Percentiles rank a stretch among this genome's conserved stretches.
phyloP scores from a whole-genome alignment of 2,113 vertebrate genomes.

The Rhabdornis inornatus region DNA sequence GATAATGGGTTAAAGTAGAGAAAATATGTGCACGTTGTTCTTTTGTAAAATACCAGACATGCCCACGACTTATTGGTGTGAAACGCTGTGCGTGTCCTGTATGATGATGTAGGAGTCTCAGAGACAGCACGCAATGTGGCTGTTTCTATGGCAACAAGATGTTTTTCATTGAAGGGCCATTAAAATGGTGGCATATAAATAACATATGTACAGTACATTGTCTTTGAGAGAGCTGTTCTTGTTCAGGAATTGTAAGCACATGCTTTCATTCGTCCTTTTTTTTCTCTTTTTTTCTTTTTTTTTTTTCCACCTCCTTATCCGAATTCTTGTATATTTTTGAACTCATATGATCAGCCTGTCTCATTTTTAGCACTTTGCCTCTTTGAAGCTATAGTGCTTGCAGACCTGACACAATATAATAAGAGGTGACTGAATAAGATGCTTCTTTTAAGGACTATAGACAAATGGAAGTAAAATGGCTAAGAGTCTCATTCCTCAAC shows the following conservation, averaged over 20 bases:
- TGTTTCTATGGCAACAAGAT: conserved; percentile 76
- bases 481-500: conserved; percentile 13
- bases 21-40: not conserved
- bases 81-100: conserved; percentile 50
- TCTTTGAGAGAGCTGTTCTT: conserved; percentile 61
- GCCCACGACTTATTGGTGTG: conserved; percentile 54
- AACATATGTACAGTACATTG: conserved; percentile 72
- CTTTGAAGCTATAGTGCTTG: conserved; percentile 60
- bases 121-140: conserved; percentile 56
- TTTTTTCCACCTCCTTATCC: not conserved
- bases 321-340: conserved; percentile 59
- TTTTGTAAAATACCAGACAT: conserved; percentile 50
- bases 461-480: conserved; percentile 8
- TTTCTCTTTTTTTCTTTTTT: not conserved
- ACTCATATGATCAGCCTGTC: conserved; percentile 50
- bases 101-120: conserved; percentile 60
- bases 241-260: conserved; percentile 55
- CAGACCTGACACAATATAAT: conserved; percentile 17
- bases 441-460: conserved; percentile 14
- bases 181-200: conserved; percentile 76
- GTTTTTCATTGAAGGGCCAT: conserved; percentile 72
- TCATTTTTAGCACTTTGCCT: conserved; percentile 5
- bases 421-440: conserved; percentile 4
- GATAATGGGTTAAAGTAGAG: not conserved
- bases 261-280: conserved; percentile 55